These are phyloP conservation scores for Scomber japonicus DNA, from an alignment of 2,113 vertebrate genomes.

Conservation along the genomic window DNA sequence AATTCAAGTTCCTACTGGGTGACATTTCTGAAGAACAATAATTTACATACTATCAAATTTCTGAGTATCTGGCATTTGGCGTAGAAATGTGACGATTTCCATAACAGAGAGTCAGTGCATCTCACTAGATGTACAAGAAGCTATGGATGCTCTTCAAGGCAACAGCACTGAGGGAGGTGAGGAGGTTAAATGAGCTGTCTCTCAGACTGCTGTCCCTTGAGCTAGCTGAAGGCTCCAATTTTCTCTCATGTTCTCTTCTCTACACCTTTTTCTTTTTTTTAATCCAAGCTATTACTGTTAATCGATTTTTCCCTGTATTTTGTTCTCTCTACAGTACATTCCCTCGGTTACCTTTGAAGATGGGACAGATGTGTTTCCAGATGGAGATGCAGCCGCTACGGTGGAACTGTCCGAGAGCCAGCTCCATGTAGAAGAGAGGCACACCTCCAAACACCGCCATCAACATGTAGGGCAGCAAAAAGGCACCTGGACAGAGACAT, in stretches of 20 bases:
- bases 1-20: conserved; percentile 62
- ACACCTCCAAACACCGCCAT: conserved; percentile 99
- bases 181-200: conserved; percentile 62
- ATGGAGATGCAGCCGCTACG: conserved; percentile 98
- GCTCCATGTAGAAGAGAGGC: conserved; percentile 99
- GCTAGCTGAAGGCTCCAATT: neutral
- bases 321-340: neutral
- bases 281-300: neutral
- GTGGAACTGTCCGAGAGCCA: conserved; percentile 97
- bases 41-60: conserved; percentile 76
- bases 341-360: conserved; percentile 93
- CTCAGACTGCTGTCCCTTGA: neutral
- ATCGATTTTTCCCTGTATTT: neutral
- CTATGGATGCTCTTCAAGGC: conserved; percentile 31
- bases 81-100: conserved; percentile 87
- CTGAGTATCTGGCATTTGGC: conserved; percentile 81
- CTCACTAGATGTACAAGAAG: conserved; percentile 44
- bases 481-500: conserved; percentile 87
- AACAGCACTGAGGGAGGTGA: conserved; percentile 1
- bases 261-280: neutral
- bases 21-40: conserved; percentile 79
- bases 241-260: conserved; percentile 1
- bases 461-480: conserved; percentile 95
- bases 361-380: conserved; percentile 97
- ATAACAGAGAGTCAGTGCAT: conserved; percentile 79